Percentiles rank a stretch among this genome's conserved stretches.
Conservation (phyloP, 2,113 vertebrate species). For the Oncorhynchus keta region DNA sequence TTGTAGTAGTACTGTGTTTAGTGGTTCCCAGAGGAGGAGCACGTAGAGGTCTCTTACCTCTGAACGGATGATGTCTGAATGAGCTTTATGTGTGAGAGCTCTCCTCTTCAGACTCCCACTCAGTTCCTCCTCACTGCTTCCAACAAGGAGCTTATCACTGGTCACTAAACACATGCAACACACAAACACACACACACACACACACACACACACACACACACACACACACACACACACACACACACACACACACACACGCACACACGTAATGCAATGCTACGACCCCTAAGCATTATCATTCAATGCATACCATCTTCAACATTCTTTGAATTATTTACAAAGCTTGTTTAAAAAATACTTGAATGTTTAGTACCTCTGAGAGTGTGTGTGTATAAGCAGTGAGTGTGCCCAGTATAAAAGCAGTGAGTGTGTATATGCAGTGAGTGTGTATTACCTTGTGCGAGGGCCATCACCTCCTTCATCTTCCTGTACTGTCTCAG, state of each 20-base stretch:
- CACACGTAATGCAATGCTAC: background rate
- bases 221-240: background rate
- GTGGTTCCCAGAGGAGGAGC: background rate
- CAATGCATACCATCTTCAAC: too few species aligned
- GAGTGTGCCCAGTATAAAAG: background rate
- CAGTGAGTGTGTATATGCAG: background rate
- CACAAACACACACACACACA: too few species aligned
- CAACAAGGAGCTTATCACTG: constrained; percentile 67
- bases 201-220: background rate
- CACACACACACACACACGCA: background rate
- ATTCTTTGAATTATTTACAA: too few species aligned
- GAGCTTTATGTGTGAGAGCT: constrained; percentile 73
- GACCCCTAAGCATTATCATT: background rate
- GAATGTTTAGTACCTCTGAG: background rate
- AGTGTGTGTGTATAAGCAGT: background rate
- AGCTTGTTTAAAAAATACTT: background rate
- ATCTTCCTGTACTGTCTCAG: constrained; percentile 84
- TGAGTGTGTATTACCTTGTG: constrained; percentile 57
- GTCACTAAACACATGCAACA: constrained; percentile 61
- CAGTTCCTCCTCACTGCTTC: constrained; percentile 84
- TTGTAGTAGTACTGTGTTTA: background rate
- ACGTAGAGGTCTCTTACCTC: constrained; percentile 69
- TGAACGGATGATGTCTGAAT: constrained; percentile 78
- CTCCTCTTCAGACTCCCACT: constrained; percentile 76
- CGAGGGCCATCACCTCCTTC: constrained; percentile 72